Evolutionary conservation across 2,888 invertebrate species (phyloP).

Genomic region (Caenorhabditis sinica): DNA sequence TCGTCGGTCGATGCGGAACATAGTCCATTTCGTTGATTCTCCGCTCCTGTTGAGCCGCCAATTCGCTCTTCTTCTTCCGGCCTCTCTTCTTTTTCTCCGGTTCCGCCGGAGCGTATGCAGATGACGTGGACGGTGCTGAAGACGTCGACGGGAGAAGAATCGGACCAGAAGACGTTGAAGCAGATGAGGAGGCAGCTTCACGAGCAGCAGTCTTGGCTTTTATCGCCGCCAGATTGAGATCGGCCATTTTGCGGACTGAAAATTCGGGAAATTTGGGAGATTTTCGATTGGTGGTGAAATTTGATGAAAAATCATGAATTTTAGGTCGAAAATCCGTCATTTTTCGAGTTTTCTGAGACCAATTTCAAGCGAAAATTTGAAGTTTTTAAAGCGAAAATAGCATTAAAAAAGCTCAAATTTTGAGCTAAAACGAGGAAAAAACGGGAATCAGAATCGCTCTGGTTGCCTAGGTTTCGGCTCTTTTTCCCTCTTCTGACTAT

Average conservation of each 20-base stretch:
- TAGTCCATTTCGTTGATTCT: slow-evolving; percentile 31
- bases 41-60: slow-evolving; percentile 30
- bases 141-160: neutral
- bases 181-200: slow-evolving; percentile 18
- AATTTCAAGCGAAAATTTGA: too few species aligned
- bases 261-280: neutral
- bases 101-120: slow-evolving; percentile 8
- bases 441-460: too few species aligned
- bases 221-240: slow-evolving; percentile 30
- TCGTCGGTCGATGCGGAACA: slow-evolving; percentile 31
- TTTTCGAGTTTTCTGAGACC: too few species aligned
- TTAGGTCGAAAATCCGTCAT: neutral
- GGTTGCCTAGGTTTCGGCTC: too few species aligned
- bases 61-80: slow-evolving; percentile 58
- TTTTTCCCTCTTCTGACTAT: too few species aligned
- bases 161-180: slow-evolving; percentile 2
- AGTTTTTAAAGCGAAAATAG: too few species aligned
- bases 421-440: too few species aligned
- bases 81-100: slow-evolving; percentile 67
- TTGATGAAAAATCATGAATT: too few species aligned
- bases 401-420: too few species aligned
- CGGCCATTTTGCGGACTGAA: neutral
- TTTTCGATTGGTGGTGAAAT: neutral
- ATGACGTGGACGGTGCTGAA: slow-evolving; percentile 3
- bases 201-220: slow-evolving; percentile 31